A percentile compares a stretch with the other conserved stretches of the same genome.
Evolutionary conservation across 2,888 invertebrate genomes (phyloP).

Genomic region (Pomacea canaliculata): DNA sequence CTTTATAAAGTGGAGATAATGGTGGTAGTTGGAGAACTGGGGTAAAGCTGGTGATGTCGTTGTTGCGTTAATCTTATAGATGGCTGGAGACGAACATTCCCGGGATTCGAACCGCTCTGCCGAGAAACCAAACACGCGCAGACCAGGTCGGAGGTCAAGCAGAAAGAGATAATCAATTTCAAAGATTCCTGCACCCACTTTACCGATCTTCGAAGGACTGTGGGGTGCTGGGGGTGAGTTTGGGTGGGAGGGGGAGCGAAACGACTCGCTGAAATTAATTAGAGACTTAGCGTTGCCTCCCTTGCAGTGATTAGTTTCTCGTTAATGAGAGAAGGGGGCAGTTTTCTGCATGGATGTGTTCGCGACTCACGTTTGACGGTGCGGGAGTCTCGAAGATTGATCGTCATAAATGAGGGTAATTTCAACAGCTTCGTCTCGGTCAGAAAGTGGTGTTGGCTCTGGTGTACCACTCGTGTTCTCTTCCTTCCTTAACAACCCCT

Average conservation of each 20-base stretch:
- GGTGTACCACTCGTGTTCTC: constrained; percentile 4
- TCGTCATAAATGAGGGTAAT: constrained; percentile 15
- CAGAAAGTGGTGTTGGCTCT: background rate
- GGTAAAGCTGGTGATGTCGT: too few relatives aligned
- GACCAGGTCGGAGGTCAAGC: too few relatives aligned
- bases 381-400: constrained; percentile 2
- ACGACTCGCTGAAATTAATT: constrained; percentile 10
- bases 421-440: constrained; percentile 12
- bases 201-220: too few relatives aligned
- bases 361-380: constrained; percentile 1
- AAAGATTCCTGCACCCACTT: too few relatives aligned
- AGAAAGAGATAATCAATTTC: too few relatives aligned
- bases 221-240: background rate
- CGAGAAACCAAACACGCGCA: too few relatives aligned
- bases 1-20: too few relatives aligned
- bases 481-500: background rate
- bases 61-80: too few relatives aligned
- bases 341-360: constrained; percentile 9
- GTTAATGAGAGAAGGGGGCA: constrained; percentile 9
- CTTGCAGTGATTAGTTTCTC: constrained; percentile 10
- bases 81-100: too few relatives aligned
- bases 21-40: too few relatives aligned
- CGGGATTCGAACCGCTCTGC: too few relatives aligned
- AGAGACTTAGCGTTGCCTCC: constrained; percentile 14
- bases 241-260: background rate